These are phyloP conservation scores for Strigamia transsilvanica DNA, from an alignment of 2,888 invertebrate genomes.

Conservation along the genomic window DNA sequence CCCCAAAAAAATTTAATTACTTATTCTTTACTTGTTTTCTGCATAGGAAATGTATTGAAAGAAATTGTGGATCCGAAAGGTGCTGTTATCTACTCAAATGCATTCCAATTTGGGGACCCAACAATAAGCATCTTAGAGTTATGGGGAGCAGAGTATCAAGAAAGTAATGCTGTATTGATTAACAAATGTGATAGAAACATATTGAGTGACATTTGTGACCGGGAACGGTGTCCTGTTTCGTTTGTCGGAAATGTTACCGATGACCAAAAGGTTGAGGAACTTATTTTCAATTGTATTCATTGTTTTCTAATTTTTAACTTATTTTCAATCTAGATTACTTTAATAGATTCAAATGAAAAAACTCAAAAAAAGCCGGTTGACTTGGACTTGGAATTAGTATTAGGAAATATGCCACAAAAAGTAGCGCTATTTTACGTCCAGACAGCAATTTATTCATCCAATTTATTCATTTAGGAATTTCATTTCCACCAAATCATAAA, in stretches of 20 bases:
- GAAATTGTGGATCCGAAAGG: conserved; percentile 95
- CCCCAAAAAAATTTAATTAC: neutral
- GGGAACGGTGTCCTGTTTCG: conserved; percentile 92
- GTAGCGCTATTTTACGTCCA: conserved; percentile 62
- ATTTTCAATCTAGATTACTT: conserved; percentile 68
- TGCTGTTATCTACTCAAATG: conserved; percentile 84
- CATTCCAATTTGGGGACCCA: conserved; percentile 91
- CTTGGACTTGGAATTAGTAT: conserved; percentile 84
- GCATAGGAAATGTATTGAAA: conserved; percentile 91
- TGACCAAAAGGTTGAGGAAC: conserved; percentile 72
- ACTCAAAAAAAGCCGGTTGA: conserved; percentile 77
- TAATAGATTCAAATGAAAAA: conserved; percentile 70
- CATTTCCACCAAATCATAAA: conserved; percentile 69
- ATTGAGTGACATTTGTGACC: conserved; percentile 76
- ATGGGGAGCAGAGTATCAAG: conserved; percentile 99
- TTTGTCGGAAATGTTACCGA: conserved; percentile 93
- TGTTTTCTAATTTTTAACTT: neutral
- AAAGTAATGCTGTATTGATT: conserved; percentile 90
- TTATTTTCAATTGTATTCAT: neutral
- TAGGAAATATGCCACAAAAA: conserved; percentile 86
- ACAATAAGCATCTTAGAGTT: conserved; percentile 91
- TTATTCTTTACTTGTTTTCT: too few species aligned
- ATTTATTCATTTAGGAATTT: conserved; percentile 68
- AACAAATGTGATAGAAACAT: conserved; percentile 71
- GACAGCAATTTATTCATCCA: neutral